Evolutionary conservation across 2,888 invertebrate species (phyloP).

Genomic region (Callyntrura guangdongensis): DNA sequence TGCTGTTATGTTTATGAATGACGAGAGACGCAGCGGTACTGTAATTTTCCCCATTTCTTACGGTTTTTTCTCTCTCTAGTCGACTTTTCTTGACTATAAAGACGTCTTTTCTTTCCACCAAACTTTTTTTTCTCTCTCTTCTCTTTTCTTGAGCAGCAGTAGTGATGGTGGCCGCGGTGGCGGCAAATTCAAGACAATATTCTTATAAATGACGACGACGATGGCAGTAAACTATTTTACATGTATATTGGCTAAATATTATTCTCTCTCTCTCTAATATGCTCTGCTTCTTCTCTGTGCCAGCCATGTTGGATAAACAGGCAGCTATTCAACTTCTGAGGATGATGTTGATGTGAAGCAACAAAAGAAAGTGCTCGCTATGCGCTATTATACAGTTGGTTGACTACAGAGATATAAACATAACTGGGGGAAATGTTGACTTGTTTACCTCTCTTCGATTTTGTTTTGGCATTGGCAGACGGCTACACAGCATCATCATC

Average conservation of each 20-base stretch:
- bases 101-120: background rate
- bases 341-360: background rate
- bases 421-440: background rate
- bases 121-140: background rate
- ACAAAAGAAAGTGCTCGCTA: background rate
- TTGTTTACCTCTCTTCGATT: constrained; percentile 17
- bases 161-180: background rate
- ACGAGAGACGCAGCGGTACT: constrained; percentile 29
- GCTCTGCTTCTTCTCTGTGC: too few species aligned
- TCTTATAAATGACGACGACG: constrained; percentile 57
- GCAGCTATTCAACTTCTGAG: background rate
- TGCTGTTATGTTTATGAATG: constrained; percentile 21
- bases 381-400: background rate
- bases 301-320: too few species aligned
- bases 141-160: background rate
- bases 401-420: background rate
- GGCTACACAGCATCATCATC: constrained; percentile 30
- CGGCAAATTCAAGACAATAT: constrained; percentile 23
- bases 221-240: constrained; percentile 58
- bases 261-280: background rate
- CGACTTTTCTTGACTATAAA: constrained; percentile 4
- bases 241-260: constrained; percentile 1
- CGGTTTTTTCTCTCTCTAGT: constrained; percentile 1
- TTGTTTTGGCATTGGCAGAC: constrained; percentile 41
- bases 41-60: constrained; percentile 51